Conservation (phyloP, 2,888 invertebrate genomes). For the Thereva nobilitata region DNA sequence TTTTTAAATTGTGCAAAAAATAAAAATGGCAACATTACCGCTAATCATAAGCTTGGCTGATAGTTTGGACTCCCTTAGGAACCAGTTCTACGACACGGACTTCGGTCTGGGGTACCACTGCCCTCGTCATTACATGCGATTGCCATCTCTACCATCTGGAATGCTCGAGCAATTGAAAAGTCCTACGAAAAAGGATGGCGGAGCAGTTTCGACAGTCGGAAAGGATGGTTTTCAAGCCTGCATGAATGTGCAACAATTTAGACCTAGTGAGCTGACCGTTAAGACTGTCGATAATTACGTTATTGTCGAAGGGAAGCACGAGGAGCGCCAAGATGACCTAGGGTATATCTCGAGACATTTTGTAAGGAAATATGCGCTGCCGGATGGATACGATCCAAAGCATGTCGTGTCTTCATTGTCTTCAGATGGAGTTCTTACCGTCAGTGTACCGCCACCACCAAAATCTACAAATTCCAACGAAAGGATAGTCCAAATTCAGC, state of each 20-base stretch:
- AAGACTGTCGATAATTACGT: slow-evolving; percentile 75
- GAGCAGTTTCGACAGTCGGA: slow-evolving; percentile 51
- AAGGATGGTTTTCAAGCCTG: slow-evolving; percentile 72
- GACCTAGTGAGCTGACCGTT: slow-evolving; percentile 77
- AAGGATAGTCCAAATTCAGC: slow-evolving; percentile 64
- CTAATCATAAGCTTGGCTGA: slow-evolving; percentile 15
- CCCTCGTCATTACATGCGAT: too few species aligned
- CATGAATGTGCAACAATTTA: slow-evolving; percentile 77
- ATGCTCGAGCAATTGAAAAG: slow-evolving; percentile 9
- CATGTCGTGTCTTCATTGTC: slow-evolving; percentile 75
- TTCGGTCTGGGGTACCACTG: slow-evolving; percentile 3
- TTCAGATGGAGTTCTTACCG: slow-evolving; percentile 72
- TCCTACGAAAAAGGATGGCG: background rate
- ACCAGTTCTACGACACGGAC: background rate
- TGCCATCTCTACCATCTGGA: too few species aligned
- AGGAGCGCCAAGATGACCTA: slow-evolving; percentile 74
- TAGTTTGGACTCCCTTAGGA: background rate
- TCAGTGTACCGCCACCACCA: slow-evolving; percentile 66
- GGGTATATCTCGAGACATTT: slow-evolving; percentile 78
- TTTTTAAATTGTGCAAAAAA: background rate
- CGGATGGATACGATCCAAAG: slow-evolving; percentile 74
- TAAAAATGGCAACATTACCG: slow-evolving; percentile 26
- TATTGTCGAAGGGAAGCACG: slow-evolving; percentile 76
- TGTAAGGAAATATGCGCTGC: slow-evolving; percentile 73
- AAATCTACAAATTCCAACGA: slow-evolving; percentile 55